Conservation (phyloP, 1,140 invertebrate species). For the Cyclargus thomasi region DNA sequence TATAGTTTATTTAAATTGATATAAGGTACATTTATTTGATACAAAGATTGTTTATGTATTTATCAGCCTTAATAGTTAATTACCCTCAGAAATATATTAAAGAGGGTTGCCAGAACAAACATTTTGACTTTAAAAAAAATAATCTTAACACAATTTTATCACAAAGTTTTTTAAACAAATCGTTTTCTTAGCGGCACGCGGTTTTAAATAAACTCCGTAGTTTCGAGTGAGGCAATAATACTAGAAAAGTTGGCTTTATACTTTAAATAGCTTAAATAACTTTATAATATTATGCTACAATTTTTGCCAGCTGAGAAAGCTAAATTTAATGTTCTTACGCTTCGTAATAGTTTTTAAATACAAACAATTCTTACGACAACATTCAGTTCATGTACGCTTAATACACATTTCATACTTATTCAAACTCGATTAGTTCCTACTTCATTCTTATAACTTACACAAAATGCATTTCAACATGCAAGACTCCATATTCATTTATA, state of each 20-base stretch:
- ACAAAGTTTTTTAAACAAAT: neutral
- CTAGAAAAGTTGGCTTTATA: neutral
- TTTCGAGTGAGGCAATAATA: neutral
- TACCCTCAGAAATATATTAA: no score
- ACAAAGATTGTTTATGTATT: constrained; percentile 18
- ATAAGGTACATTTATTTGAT: constrained; percentile 24
- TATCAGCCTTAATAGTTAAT: constrained; percentile 17
- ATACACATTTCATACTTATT: constrained; percentile 3
- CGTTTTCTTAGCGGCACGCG: neutral
- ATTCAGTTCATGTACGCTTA: constrained; percentile 45
- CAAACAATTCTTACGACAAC: neutral
- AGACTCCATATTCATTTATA: constrained; percentile 34
- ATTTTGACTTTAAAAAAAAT: neutral
- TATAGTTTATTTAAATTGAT: constrained; percentile 18
- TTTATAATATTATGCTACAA: neutral
- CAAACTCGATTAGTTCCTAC: neutral
- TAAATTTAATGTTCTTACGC: neutral
- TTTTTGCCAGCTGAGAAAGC: neutral
- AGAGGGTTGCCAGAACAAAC: neutral
- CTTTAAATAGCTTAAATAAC: neutral
- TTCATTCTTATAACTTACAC: constrained; percentile 11
- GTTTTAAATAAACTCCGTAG: no score
- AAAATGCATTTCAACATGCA: constrained; percentile 47
- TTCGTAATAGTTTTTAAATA: constrained; percentile 6
- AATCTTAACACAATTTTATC: neutral